Conservation (phyloP, 2,888 invertebrate genomes). For the Patella caerulea region DNA sequence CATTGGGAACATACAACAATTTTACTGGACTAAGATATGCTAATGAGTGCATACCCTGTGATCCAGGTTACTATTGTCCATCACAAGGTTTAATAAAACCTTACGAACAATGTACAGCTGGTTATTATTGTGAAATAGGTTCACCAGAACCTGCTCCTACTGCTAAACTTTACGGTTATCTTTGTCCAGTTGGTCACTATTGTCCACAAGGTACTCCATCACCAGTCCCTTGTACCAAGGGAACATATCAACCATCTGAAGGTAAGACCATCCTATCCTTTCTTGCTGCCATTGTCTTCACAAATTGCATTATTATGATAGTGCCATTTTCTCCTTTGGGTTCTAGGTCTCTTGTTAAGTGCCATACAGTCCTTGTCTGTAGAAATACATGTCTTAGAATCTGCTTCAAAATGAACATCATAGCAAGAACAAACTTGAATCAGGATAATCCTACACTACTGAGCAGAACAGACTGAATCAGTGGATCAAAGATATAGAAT, state of each 20-base stretch:
- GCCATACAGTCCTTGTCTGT: too few relatives aligned
- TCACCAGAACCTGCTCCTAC: slow-evolving; percentile 53
- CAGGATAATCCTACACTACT: too few relatives aligned
- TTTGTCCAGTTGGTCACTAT: slow-evolving; percentile 64
- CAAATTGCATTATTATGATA: too few relatives aligned
- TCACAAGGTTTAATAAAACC: slow-evolving; percentile 54
- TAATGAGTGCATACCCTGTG: slow-evolving; percentile 62
- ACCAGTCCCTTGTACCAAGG: slow-evolving; percentile 60
- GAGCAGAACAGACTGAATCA: too few relatives aligned
- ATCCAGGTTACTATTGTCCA: slow-evolving; percentile 63
- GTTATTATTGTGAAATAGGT: slow-evolving; percentile 62
- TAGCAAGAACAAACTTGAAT: too few relatives aligned
- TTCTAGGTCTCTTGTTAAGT: too few relatives aligned
- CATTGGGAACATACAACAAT: slow-evolving; percentile 64
- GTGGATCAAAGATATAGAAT: too few relatives aligned
- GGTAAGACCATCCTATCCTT: slow-evolving; percentile 42
- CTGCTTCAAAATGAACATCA: too few relatives aligned
- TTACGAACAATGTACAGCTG: slow-evolving; percentile 55
- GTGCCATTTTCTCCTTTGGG: too few relatives aligned
- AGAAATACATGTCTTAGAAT: too few relatives aligned
- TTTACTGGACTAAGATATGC: slow-evolving; percentile 55
- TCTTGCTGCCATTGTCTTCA: too few relatives aligned
- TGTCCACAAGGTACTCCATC: slow-evolving; percentile 61
- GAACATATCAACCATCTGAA: slow-evolving; percentile 60
- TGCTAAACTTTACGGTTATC: slow-evolving; percentile 58